Conservation (phyloP, 2,113 vertebrate genomes). For the Pelmatolapia mariae region DNA sequence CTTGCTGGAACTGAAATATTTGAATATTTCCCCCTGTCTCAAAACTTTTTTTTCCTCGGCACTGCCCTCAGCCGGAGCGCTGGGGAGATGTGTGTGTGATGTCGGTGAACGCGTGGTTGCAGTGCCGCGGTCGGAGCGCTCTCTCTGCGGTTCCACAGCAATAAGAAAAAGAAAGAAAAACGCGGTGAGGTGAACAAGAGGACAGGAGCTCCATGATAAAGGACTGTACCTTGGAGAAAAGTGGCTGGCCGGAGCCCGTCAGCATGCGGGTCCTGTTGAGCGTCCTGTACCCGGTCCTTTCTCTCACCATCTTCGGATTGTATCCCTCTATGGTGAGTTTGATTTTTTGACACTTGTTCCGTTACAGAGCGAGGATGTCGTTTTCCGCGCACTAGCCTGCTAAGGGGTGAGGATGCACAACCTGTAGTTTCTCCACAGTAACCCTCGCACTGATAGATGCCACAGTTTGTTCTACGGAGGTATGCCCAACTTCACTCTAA, state of each 20-base stretch:
- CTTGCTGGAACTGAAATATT: slow-evolving; percentile 7
- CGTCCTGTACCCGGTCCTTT: slow-evolving; percentile 78
- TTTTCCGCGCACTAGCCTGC: too few species aligned
- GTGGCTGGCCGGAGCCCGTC: slow-evolving; percentile 62
- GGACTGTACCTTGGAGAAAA: slow-evolving; percentile 55
- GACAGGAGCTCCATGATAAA: slow-evolving; percentile 1
- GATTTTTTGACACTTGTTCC: not conserved
- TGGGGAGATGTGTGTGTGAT: slow-evolving; percentile 43
- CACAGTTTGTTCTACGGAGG: not conserved
- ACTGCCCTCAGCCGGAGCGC: slow-evolving; percentile 2
- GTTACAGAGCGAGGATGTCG: not conserved
- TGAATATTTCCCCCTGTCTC: slow-evolving; percentile 10
- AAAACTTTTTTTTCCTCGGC: slow-evolving; percentile 46
- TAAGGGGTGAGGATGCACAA: not conserved
- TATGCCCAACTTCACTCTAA: slow-evolving; percentile 5
- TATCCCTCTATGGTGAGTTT: slow-evolving; percentile 85
- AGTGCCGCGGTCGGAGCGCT: slow-evolving; percentile 28
- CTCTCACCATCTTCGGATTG: slow-evolving; percentile 80
- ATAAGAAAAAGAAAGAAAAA: not conserved
- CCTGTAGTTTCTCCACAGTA: not conserved
- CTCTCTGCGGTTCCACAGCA: not conserved
- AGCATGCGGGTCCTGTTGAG: slow-evolving; percentile 84
- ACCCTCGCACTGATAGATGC: not conserved
- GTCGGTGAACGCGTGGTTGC: slow-evolving; percentile 8
- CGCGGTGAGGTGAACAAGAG: not conserved